phyloP scores from a whole-genome alignment of 2,797 vertebrate species.

The Hypotaenidia okinawae region DNA sequence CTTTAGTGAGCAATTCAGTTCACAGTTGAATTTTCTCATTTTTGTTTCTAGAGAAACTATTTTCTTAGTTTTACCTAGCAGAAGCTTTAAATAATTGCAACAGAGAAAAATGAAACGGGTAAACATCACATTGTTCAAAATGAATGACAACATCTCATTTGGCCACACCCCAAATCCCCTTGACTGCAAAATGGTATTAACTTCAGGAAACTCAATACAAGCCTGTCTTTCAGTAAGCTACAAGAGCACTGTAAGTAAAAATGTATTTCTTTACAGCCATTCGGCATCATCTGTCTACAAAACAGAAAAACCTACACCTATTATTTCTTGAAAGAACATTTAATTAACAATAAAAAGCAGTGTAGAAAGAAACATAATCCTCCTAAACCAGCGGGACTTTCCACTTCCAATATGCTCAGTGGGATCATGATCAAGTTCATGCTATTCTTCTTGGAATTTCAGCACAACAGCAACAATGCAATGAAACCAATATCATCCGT shows the following conservation, averaged over 20 bases:
- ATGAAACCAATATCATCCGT: neutral
- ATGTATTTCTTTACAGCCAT: neutral
- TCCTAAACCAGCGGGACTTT: neutral
- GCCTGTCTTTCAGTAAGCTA: neutral
- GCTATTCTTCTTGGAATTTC: neutral
- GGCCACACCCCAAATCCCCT: neutral
- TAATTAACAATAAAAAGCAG: neutral
- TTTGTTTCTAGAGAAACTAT: neutral
- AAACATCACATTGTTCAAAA: neutral
- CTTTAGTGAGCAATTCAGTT: neutral
- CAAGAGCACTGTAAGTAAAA: neutral
- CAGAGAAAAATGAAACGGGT: neutral
- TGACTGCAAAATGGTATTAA: neutral
- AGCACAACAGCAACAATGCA: neutral
- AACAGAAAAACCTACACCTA: neutral
- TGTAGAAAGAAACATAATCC: conserved; percentile 10
- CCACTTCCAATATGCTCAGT: neutral
- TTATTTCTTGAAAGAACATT: neutral
- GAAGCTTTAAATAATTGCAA: neutral
- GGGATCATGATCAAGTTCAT: neutral
- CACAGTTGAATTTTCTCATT: neutral
- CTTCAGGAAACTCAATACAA: neutral
- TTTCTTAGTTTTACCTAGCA: neutral
- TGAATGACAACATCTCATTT: rapidly evolving
- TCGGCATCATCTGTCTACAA: neutral